phyloP scores from a whole-genome alignment of 2,888 invertebrate genomes.

The Philopedon plagiatum region DNA sequence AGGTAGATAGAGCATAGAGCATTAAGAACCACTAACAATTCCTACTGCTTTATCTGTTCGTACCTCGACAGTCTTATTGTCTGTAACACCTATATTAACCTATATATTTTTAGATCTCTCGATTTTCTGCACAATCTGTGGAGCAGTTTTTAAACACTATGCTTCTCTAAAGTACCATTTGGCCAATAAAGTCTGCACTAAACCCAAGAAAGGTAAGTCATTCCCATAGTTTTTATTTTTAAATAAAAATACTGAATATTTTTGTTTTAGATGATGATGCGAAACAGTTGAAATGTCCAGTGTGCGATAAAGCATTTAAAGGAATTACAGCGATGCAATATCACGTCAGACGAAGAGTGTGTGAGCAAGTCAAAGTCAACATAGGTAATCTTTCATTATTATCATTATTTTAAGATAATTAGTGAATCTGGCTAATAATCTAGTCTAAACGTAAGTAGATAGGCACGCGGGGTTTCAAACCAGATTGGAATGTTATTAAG shows the following conservation, averaged over 20 bases:
- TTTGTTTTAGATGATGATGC: constrained; percentile 36
- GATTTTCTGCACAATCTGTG: constrained; percentile 41
- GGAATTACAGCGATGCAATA: constrained; percentile 44
- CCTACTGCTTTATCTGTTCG: background rate
- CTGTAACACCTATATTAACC: background rate
- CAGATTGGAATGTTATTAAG: too few species aligned
- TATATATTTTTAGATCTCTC: constrained; percentile 19
- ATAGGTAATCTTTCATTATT: constrained; percentile 24
- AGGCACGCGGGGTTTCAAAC: too few species aligned
- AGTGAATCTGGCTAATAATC: too few species aligned
- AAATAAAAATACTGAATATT: too few species aligned
- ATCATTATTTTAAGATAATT: too few species aligned
- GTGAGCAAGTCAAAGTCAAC: constrained; percentile 39
- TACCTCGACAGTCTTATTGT: too few species aligned
- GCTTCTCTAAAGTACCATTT: constrained; percentile 47
- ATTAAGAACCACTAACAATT: background rate
- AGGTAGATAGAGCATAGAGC: background rate
- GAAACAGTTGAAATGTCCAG: constrained; percentile 33
- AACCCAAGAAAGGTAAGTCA: constrained; percentile 43
- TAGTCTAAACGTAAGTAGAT: too few species aligned
- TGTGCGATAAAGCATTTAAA: constrained; percentile 38
- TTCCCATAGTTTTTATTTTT: too few species aligned
- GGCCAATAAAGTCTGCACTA: constrained; percentile 44
- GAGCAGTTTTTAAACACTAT: constrained; percentile 43
- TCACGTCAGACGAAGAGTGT: constrained; percentile 38